Conservation (phyloP, 2,113 vertebrate species). For the Cheirogaleus medius region DNA sequence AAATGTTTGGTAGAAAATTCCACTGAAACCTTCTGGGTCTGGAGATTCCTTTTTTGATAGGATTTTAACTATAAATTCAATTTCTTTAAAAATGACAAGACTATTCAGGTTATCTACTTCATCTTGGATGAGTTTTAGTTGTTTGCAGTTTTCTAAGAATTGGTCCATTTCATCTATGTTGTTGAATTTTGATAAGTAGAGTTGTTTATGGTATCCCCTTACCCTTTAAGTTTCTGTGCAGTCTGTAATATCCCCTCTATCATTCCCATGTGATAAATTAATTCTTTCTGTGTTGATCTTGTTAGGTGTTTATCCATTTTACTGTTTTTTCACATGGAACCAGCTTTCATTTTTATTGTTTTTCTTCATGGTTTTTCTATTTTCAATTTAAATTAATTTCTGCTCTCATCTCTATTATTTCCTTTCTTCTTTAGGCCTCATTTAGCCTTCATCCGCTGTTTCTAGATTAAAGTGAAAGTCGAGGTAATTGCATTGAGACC, state of each 20-base stretch:
- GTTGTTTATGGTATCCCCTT: background rate
- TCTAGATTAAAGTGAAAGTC: background rate
- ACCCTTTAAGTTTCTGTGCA: background rate
- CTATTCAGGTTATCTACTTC: background rate
- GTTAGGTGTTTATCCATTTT: background rate
- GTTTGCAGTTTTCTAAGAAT: background rate
- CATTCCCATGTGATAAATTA: background rate
- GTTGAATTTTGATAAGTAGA: background rate
- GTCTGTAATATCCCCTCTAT: background rate
- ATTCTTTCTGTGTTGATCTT: background rate
- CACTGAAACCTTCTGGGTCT: background rate
- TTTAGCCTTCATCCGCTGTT: background rate
- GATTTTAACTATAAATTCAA: background rate
- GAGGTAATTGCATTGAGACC: background rate
- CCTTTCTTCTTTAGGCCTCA: background rate
- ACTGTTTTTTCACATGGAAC: background rate
- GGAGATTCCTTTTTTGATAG: background rate
- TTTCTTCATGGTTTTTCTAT: background rate
- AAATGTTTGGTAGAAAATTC: conserved; percentile 14
- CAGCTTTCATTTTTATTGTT: background rate
- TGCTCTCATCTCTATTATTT: background rate
- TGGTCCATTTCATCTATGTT: background rate
- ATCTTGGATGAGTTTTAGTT: background rate
- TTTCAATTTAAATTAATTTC: background rate
- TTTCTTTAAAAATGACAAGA: background rate